phyloP scores from a whole-genome alignment of 2,797 vertebrate species.

The Anolis apletophallus region DNA sequence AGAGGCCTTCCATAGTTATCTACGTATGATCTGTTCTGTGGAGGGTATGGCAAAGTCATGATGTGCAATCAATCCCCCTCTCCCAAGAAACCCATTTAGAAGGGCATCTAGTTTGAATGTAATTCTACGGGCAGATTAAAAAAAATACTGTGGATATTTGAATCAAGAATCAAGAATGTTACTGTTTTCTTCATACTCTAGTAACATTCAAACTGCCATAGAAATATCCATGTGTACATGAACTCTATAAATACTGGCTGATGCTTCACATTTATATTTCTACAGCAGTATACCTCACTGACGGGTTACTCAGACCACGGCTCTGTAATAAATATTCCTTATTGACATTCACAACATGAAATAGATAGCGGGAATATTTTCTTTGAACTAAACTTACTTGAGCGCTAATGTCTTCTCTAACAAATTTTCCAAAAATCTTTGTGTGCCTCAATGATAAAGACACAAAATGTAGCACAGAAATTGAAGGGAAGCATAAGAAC shows the following conservation, averaged over 20 bases:
- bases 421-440: too few species aligned
- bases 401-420: not conserved
- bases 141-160: constrained; percentile 12
- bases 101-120: not conserved
- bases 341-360: not conserved
- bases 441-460: not conserved
- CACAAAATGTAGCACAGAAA: not conserved
- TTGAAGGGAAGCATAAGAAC: too few species aligned
- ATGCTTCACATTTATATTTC: not conserved
- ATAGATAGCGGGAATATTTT: not conserved
- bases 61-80: not conserved
- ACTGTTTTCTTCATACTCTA: not conserved
- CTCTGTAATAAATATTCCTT: not conserved
- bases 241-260: not conserved
- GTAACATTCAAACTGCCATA: not conserved
- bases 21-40: constrained; percentile 9
- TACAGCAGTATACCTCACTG: not conserved
- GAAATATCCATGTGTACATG: not conserved
- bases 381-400: not conserved
- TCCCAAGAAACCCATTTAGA: not conserved
- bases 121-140: not conserved
- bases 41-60: constrained; percentile 7
- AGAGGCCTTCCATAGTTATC: constrained; percentile 34
- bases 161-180: not conserved
- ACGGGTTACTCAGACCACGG: not conserved